Evolutionary conservation across 1,140 invertebrate species (phyloP).

Genomic region (Drosophila burlai): DNA sequence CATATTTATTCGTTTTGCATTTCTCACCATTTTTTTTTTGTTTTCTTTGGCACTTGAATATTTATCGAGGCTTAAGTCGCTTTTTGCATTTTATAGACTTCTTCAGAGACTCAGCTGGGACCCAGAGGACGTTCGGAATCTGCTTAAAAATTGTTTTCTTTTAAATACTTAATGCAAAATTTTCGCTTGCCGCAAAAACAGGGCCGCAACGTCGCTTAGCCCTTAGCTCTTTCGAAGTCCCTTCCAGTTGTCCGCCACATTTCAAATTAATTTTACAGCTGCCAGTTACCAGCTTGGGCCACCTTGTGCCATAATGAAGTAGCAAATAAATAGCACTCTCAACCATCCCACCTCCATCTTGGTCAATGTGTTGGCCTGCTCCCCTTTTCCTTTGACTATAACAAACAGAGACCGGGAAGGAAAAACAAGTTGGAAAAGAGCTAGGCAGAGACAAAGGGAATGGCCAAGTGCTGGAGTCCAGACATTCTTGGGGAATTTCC

Average conservation of each 20-base stretch:
- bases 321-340: conserved; percentile 72
- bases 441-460: not conserved
- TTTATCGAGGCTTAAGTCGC: conserved; percentile 44
- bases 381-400: conserved; percentile 6
- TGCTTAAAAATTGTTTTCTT: conserved; percentile 49
- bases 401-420: conserved; percentile 15
- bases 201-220: conserved; percentile 1
- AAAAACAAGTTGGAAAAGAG: conserved; percentile 16
- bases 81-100: conserved; percentile 34
- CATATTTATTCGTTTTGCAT: conserved; percentile 32
- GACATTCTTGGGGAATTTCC: conserved; percentile 34
- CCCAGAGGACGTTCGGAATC: conserved; percentile 27
- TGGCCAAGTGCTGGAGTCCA: conserved; percentile 14
- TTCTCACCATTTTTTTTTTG: conserved; percentile 1
- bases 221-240: not conserved
- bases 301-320: conserved; percentile 74
- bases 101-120: conserved; percentile 11
- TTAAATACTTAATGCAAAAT: conserved; percentile 71
- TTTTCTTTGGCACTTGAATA: conserved; percentile 42
- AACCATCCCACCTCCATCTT: not conserved
- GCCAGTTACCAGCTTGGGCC: conserved; percentile 48
- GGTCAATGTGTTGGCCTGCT: not conserved
- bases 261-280: conserved; percentile 80
- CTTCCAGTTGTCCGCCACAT: conserved; percentile 46
- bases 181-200: conserved; percentile 19